Conservation (phyloP, 92 coral and sea anemone species). For the Anthopleura xanthogrammica region DNA sequence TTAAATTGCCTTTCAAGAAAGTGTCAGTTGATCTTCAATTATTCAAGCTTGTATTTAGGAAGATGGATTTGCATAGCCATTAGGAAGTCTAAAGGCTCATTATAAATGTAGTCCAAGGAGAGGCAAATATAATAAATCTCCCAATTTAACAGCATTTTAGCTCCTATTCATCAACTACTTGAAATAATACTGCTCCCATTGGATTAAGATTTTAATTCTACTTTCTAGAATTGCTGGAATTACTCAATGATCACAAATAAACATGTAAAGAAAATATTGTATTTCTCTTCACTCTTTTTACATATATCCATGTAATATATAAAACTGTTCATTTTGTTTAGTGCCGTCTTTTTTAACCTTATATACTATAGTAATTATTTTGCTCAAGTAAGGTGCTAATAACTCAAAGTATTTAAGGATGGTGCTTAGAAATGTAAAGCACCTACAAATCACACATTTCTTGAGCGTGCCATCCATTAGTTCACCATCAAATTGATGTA, state of each 20-base stretch:
- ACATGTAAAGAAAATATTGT: not conserved
- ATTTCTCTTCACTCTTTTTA: not conserved
- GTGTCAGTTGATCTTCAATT: conserved; percentile 30
- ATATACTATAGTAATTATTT: not conserved
- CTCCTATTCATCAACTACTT: conserved; percentile 2
- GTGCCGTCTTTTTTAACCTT: not conserved
- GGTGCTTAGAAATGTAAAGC: not conserved
- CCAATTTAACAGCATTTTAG: conserved; percentile 8
- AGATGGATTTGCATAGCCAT: conserved; percentile 30
- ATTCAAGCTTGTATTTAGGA: conserved; percentile 2
- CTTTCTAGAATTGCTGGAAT: not conserved
- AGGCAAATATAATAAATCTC: conserved; percentile 7
- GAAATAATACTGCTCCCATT: not conserved
- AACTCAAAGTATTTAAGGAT: not conserved
- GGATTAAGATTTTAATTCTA: conserved; percentile 1
- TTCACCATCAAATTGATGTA: not conserved
- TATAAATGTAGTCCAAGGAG: not conserved
- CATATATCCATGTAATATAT: not conserved
- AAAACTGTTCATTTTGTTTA: not conserved
- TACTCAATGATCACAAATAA: not conserved
- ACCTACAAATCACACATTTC: not conserved
- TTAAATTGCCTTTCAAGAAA: conserved; percentile 27
- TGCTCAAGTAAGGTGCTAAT: not conserved
- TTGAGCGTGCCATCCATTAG: not conserved
- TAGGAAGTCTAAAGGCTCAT: conserved; percentile 4